These are phyloP conservation scores for Ctenodactylus gundi DNA, from an alignment of 2,113 vertebrate genomes.

Conservation along the genomic window DNA sequence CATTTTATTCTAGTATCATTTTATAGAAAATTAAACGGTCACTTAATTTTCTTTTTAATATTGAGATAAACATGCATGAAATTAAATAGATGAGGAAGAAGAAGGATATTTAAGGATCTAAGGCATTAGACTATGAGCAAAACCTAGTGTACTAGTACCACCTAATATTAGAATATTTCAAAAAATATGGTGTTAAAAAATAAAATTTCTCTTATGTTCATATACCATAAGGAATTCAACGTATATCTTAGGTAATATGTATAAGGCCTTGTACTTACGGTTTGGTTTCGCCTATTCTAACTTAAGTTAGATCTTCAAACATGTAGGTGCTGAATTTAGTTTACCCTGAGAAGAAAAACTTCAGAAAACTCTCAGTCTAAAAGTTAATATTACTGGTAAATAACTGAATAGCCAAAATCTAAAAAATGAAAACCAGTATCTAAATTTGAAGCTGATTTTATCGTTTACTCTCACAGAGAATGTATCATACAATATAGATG, in stretches of 20 bases:
- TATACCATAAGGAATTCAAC: constrained; percentile 13
- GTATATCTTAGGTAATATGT: not conserved
- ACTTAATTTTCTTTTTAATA: constrained; percentile 36
- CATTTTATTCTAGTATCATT: not conserved
- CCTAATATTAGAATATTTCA: not conserved
- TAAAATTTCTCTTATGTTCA: constrained; percentile 10
- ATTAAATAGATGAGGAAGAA: constrained; percentile 36
- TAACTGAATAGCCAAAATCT: not conserved
- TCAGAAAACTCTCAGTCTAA: not conserved
- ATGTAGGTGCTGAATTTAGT: not conserved
- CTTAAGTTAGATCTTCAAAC: constrained; percentile 7
- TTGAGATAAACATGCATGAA: constrained; percentile 8
- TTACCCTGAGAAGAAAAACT: not conserved
- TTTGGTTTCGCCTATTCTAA: constrained; percentile 50
- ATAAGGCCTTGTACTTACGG: not conserved
- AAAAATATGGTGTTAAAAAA: not conserved
- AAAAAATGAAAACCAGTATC: not conserved
- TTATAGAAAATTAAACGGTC: constrained; percentile 38
- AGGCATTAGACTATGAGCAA: not conserved
- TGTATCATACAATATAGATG: not conserved
- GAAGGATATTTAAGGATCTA: not conserved
- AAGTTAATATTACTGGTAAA: constrained; percentile 32
- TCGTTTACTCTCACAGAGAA: not conserved
- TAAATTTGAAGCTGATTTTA: not conserved
- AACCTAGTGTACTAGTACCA: not conserved